phyloP scores from a whole-genome alignment of 2,797 vertebrate species.

The Melanotaenia trifasciata region DNA sequence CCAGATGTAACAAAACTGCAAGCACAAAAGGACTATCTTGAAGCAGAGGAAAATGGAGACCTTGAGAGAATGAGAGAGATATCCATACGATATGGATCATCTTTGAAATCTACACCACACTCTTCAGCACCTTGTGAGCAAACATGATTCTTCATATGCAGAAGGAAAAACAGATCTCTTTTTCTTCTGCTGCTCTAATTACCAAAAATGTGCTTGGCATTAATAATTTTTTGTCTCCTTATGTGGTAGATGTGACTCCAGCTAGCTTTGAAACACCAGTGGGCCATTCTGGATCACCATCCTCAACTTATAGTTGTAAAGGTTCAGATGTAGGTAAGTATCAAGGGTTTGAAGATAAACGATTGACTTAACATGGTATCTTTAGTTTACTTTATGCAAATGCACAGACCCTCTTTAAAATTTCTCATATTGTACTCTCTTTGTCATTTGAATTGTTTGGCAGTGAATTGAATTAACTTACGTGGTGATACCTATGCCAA shows the following conservation, averaged over 20 bases:
- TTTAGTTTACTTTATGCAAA: not conserved
- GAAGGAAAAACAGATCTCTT: not conserved
- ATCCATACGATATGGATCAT: constrained; percentile 93
- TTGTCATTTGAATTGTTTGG: not conserved
- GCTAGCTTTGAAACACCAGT: constrained; percentile 96
- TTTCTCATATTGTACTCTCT: not conserved
- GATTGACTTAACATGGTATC: not conserved
- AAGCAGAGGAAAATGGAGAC: constrained; percentile 95
- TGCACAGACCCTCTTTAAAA: not conserved
- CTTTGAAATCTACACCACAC: constrained; percentile 88
- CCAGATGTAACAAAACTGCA: constrained; percentile 95
- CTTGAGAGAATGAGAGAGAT: constrained; percentile 95
- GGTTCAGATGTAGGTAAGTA: constrained; percentile 82
- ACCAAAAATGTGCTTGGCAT: not conserved
- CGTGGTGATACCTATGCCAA: not conserved
- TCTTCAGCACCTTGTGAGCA: constrained; percentile 90
- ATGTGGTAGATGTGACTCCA: constrained; percentile 89
- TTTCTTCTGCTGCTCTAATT: not conserved
- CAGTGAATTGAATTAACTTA: not conserved
- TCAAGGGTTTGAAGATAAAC: not conserved
- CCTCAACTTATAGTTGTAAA: constrained; percentile 74
- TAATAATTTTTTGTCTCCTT: not conserved
- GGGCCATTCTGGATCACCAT: constrained; percentile 80
- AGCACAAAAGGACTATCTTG: constrained; percentile 94
- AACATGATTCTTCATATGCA: not conserved